Base-by-base conservation (phyloP, 2,113 vertebrate species). In the Rhinichthys klamathensis region DNA sequence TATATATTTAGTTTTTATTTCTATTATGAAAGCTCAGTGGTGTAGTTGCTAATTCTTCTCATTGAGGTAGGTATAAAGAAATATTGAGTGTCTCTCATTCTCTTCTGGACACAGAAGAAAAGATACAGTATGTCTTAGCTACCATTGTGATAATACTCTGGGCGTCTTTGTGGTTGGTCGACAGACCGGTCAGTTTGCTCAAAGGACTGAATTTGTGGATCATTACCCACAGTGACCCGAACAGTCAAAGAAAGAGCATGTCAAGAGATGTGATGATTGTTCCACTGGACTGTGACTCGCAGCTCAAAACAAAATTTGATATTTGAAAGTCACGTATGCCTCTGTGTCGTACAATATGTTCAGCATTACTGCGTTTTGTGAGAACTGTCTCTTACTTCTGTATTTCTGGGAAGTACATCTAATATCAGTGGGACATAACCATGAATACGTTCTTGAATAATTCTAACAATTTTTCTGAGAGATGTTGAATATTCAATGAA, bases 141-240 rank as follows among this genome's bases (percentile, higher is more conserved):
- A 65, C 41, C 21, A 18, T 63, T 70, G 84, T 84, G 84, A 63
- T 85, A 74, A 83, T 80, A 56, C 56, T 58, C 13, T 16, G 7
- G 23, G 9, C 3, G 35, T 85, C 69, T 87, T 84, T 84, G 61
- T 85, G 84, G 46, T 44, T 76, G 72, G 58, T 70, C 51, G 27
- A 70, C 58, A 80, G 69, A 87, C 38, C 78, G 83, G 54, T 73
- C 65, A 72, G 60, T 77, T 89, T 87, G 84, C 76, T 87, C 70
- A 86, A 83, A 76, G 58, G 61, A 81, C 46, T 83, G 13, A 63
- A 82, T 84, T 89, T 79, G 81, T 63, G 84, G 80, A 72, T 67
- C 84, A 72, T 87, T 89, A 75, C 77, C 80, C 76, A 54, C 74
- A 80, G 58, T 83, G 80, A 85, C 88, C 85, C 41, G 76, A 75